These are phyloP conservation scores for Athene noctua DNA, from an alignment of 2,113 vertebrate genomes.

Conservation along the genomic window DNA sequence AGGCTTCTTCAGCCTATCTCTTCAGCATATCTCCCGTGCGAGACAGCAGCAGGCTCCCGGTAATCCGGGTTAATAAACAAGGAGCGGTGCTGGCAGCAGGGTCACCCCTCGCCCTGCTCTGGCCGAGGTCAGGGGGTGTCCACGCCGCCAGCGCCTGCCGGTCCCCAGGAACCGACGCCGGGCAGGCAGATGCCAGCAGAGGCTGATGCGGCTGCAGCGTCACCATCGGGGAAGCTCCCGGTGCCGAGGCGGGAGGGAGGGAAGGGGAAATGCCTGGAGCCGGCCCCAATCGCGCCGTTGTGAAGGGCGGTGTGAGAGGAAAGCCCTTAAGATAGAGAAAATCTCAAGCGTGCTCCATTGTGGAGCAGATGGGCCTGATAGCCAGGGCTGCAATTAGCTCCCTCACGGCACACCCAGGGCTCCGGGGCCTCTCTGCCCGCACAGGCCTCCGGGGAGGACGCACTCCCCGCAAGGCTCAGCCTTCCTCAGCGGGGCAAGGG, in stretches of 20 bases:
- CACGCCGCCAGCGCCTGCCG: fast-evolving
- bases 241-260: neutral
- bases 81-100: neutral
- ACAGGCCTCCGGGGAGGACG: neutral
- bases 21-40: neutral
- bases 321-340: neutral
- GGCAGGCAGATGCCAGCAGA: neutral
- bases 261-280: neutral
- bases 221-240: neutral
- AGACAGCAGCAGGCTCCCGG: neutral
- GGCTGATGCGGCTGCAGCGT: neutral
- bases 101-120: neutral
- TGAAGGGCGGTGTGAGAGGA: neutral
- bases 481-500: neutral
- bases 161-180: fast-evolving
- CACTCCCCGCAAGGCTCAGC: neutral
- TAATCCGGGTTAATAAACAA: slow-evolving; percentile 46
- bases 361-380: neutral
- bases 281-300: neutral
- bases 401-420: neutral
- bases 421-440: no score
- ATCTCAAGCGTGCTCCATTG: neutral
- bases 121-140: neutral
- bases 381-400: neutral
- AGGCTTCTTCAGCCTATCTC: neutral